Evolutionary conservation across 2,888 invertebrate species (phyloP), one percentile per base, ranked within the genome.

Genomic region (Helicoverpa assulta): DNA sequence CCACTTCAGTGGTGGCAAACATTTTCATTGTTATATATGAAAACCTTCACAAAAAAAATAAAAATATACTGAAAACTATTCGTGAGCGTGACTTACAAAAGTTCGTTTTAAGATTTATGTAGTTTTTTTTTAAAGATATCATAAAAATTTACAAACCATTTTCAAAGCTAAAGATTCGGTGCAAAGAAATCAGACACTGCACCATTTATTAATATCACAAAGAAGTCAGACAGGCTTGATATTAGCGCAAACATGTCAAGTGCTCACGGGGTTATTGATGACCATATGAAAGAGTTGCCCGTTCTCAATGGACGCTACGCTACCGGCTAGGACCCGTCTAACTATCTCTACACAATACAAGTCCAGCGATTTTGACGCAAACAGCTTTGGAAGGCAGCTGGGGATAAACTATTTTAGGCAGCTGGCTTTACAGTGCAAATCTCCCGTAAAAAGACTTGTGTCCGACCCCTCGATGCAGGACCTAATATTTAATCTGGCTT

Each of bases 221-320:
- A 56, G 67, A 68, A 78, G 64, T 81, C 64, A 55, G 77, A 70
- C 63, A 67, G 59, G 70, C 68, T 69, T 78, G 64, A 81, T 78
- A 80, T 69, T 74, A 78, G 67, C 53, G 74, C 55, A 78, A 73
- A 80, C 68, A 67, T 67, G 78, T 81, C 78, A 72, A 72, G 72
- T 69, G 51, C 67, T 97, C 94, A 99, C 99, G 67, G 99, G 99
- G 96, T 99, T 99, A 91, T 98, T 98, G 84, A 99, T 98, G 87
- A 99, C 97, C 19, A 99, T 99, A 93, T 99, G 98, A 94, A 99
- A 99, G 68, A 99, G 97, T 93, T 99, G 99, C 57, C 99, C 99
- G 61, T 99, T 99, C 76, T 94, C 98, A 89, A 99, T 99, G 78
- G 98, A 98, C 98, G 85, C 98, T 98, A 97, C 80, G 0, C 95